Percentiles rank a stretch among this genome's conserved stretches.
These are phyloP conservation scores for Sycophila sp. DNA, from an alignment of 1,140 invertebrate species.

Conservation along the genomic window DNA sequence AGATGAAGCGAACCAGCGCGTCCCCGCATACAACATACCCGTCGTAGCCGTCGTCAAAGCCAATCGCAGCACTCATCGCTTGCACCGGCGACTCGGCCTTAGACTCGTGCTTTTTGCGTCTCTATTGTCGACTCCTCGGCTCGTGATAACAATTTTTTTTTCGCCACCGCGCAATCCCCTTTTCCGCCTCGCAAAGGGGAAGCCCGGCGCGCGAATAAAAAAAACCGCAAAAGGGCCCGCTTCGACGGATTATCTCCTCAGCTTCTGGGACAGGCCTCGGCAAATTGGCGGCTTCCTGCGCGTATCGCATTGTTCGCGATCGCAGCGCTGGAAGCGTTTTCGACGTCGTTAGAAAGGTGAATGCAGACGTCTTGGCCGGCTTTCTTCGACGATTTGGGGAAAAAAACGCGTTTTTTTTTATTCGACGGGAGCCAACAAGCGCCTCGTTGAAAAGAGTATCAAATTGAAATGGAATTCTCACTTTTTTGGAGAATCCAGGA, in stretches of 20 bases:
- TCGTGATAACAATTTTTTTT: not conserved
- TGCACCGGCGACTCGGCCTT: not conserved
- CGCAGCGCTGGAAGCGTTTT: not conserved
- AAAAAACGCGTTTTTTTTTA: not conserved
- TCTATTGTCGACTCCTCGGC: not conserved
- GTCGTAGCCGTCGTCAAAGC: not conserved
- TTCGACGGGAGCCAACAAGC: no score
- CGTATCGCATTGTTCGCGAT: not conserved
- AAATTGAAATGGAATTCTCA: not conserved
- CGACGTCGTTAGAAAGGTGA: not conserved
- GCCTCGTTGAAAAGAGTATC: not conserved
- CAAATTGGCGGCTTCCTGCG: not conserved
- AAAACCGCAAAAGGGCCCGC: not conserved
- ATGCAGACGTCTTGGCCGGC: not conserved
- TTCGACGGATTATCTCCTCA: conserved; percentile 2
- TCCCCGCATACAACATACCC: not conserved
- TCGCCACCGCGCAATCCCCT: not conserved
- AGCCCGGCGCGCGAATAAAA: no score
- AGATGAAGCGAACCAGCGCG: not conserved
- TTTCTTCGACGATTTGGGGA: not conserved
- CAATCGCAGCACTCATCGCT: not conserved
- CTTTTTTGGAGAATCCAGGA: no score
- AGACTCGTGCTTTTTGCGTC: no score
- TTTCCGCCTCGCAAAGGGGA: not conserved
- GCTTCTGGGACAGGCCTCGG: not conserved